These are phyloP conservation scores for Cyphomyrus discorhynchus DNA, from an alignment of 2,113 vertebrate genomes.

Conservation along the genomic window DNA sequence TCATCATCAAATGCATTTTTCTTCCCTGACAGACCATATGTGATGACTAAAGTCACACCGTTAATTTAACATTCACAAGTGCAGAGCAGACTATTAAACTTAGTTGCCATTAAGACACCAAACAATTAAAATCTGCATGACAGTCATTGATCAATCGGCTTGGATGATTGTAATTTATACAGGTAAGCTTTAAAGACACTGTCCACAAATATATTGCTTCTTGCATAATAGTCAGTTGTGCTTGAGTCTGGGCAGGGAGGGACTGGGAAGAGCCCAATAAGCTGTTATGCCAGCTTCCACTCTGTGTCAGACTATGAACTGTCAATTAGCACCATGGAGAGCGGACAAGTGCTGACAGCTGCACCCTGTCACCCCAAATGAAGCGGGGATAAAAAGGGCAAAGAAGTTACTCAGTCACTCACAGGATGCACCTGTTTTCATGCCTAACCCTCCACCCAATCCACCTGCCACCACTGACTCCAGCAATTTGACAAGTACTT, in stretches of 20 bases:
- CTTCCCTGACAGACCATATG: not conserved
- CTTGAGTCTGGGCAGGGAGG: not conserved
- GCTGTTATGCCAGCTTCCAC: not conserved
- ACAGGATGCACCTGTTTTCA: not conserved
- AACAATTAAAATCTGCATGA: not conserved
- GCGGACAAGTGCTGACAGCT: constrained; percentile 5
- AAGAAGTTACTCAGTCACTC: not conserved
- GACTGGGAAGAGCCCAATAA: not conserved
- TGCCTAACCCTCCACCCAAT: not conserved
- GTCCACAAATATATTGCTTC: not conserved
- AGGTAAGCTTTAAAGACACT: not conserved
- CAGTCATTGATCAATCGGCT: not conserved
- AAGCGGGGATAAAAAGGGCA: constrained; percentile 3
- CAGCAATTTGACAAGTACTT: not conserved
- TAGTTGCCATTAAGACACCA: not conserved
- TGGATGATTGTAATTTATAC: not conserved
- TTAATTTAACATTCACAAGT: not conserved
- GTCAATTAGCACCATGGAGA: constrained; percentile 9
- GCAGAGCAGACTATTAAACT: not conserved
- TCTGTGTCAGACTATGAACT: constrained; percentile 7
- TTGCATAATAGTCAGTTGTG: not conserved
- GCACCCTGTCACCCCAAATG: constrained; percentile 11
- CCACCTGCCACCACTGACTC: not conserved
- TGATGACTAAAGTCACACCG: not conserved
- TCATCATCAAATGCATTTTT: not conserved